Evolutionary conservation across 2,113 vertebrate species (phyloP).

Genomic region (Oxyruncus cristatus): DNA sequence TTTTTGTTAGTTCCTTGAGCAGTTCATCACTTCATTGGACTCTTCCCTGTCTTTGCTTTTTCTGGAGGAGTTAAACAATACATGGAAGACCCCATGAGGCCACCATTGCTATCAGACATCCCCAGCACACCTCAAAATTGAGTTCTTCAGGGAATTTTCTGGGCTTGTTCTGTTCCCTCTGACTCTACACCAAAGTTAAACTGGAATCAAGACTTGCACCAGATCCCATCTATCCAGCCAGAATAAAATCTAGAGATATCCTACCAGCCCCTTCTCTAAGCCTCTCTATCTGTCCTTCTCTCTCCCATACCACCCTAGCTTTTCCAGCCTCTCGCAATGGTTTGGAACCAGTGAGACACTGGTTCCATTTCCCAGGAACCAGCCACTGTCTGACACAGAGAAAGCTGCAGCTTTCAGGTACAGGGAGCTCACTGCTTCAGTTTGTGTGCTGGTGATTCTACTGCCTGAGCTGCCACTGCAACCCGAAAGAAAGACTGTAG

Average conservation of each 20-base stretch:
- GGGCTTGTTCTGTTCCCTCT: not conserved
- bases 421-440: not conserved
- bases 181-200: not conserved
- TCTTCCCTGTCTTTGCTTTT: not conserved
- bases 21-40: not conserved
- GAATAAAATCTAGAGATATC: not conserved
- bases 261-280: not conserved
- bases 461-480: not conserved
- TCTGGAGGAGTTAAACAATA: not conserved
- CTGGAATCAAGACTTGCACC: not conserved
- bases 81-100: not conserved
- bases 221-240: not conserved
- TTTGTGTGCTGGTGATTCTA: not conserved
- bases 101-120: not conserved
- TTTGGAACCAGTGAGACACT: not conserved
- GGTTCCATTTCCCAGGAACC: not conserved
- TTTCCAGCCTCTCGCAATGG: not conserved
- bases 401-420: not conserved
- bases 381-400: not conserved
- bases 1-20: not conserved
- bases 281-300: rapidly evolving
- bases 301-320: not conserved
- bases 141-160: not conserved
- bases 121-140: not conserved
- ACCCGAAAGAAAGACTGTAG: not conserved